Percentiles rank a stretch among this genome's conserved stretches.
Conservation (phyloP, 2,113 vertebrate species). For the Cyprinodon variegatus region DNA sequence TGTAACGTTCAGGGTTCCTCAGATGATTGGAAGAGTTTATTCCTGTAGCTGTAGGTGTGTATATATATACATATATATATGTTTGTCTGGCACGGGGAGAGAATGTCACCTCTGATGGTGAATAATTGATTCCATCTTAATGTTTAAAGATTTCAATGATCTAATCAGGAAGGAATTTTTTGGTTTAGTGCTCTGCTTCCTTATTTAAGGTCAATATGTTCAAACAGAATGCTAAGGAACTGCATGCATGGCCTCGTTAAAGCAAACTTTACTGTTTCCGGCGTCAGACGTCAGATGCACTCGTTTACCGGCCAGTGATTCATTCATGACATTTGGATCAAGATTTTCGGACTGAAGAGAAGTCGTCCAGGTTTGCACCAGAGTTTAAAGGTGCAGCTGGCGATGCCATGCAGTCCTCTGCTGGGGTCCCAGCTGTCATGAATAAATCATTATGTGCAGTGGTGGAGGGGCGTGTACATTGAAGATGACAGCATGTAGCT, state of each 20-base stretch:
- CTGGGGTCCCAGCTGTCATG: conserved; percentile 16
- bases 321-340: conserved; percentile 28
- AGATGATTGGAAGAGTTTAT: conserved; percentile 16
- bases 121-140: conserved; percentile 80
- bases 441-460: conserved; percentile 17
- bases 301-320: conserved; percentile 1
- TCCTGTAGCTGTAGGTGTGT: conserved; percentile 69
- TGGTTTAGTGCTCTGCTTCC: conserved; percentile 40
- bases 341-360: conserved; percentile 2
- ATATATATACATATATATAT: background rate
- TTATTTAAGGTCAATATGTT: conserved; percentile 56
- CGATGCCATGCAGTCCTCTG: background rate
- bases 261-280: conserved; percentile 45
- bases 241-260: conserved; percentile 80
- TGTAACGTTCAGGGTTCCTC: conserved; percentile 36
- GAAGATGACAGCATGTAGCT: conserved; percentile 22
- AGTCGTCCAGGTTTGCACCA: background rate
- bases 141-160: conserved; percentile 83
- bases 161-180: conserved; percentile 71
- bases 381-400: conserved; percentile 6
- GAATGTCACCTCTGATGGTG: conserved; percentile 38
- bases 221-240: conserved; percentile 56
- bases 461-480: conserved; percentile 7
- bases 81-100: conserved; percentile 79
- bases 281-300: background rate